A percentile compares a stretch with the other conserved stretches of the same genome.
Conservation (phyloP, 1,140 invertebrate species). For the Zaprionus inermis region DNA sequence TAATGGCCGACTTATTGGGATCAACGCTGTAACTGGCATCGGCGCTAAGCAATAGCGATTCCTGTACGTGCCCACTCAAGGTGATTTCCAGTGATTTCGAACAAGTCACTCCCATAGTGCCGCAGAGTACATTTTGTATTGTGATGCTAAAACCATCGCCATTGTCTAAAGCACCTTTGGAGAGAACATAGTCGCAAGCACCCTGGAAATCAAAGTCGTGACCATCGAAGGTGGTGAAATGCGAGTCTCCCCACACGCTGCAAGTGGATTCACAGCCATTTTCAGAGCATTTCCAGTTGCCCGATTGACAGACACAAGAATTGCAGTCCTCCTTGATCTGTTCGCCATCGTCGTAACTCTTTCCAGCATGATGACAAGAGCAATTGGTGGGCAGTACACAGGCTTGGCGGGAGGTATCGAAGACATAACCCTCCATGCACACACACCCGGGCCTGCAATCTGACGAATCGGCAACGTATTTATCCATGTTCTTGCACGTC, state of each 20-base stretch:
- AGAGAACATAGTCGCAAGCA: conserved; percentile 93
- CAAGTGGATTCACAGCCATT: conserved; percentile 89
- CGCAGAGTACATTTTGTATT: conserved; percentile 89
- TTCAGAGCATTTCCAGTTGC: conserved; percentile 89
- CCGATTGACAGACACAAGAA: conserved; percentile 88
- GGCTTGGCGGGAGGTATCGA: conserved; percentile 87
- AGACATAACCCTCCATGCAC: conserved; percentile 90
- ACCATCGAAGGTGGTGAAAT: conserved; percentile 94
- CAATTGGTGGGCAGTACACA: conserved; percentile 90
- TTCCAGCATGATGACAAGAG: conserved; percentile 94
- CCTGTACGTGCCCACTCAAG: conserved; percentile 85
- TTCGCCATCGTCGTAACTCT: conserved; percentile 91
- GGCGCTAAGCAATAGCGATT: conserved; percentile 87
- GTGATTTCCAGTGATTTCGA: conserved; percentile 90
- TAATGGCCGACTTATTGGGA: conserved; percentile 73
- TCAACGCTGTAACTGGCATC: conserved; percentile 83
- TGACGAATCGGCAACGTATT: conserved; percentile 84
- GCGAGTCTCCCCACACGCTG: conserved; percentile 93
- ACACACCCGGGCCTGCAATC: conserved; percentile 91
- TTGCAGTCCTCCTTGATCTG: conserved; percentile 93
- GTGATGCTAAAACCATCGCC: conserved; percentile 89
- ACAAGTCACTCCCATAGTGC: conserved; percentile 93
- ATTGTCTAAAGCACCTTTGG: conserved; percentile 87
- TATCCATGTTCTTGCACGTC: conserved; percentile 94
- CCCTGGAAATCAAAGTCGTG: conserved; percentile 94